Conservation (phyloP, 2,113 vertebrate genomes). For the Prunella himalayana region DNA sequence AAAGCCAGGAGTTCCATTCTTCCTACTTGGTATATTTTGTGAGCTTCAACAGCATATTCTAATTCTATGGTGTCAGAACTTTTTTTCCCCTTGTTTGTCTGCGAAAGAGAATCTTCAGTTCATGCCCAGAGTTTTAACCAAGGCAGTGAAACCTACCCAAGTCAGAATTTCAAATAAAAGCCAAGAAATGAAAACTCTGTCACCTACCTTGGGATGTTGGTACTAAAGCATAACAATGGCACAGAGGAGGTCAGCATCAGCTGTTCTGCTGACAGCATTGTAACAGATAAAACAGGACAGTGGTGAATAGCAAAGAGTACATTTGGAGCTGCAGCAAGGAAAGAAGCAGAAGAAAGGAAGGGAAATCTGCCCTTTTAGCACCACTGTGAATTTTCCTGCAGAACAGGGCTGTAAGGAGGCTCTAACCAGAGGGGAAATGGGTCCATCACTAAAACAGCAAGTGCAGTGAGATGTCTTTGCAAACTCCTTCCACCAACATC, state of each 20-base stretch:
- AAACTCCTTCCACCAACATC: not conserved
- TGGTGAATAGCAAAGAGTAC: not conserved
- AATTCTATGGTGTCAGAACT: not conserved
- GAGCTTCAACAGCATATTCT: not conserved
- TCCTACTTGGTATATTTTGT: not conserved
- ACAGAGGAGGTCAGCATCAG: not conserved
- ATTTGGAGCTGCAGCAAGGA: not conserved
- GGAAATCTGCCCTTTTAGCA: not conserved
- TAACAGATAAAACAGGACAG: not conserved
- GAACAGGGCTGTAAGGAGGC: not conserved
- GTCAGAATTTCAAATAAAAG: not conserved
- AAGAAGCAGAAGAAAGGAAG: not conserved
- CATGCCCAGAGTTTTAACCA: conserved; percentile 33
- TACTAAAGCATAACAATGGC: not conserved
- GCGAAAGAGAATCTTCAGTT: not conserved
- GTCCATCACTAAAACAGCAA: not conserved
- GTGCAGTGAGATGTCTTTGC: not conserved
- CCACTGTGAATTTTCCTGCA: not conserved
- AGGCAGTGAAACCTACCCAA: not conserved
- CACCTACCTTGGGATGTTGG: not conserved
- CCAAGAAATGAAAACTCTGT: not conserved
- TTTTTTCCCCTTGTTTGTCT: not conserved
- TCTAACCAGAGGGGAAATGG: not conserved
- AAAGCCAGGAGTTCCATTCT: not conserved
- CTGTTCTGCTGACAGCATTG: not conserved